Percentiles rank a stretch among this genome's conserved stretches.
These are phyloP conservation scores for Oscheius sp. DNA, from an alignment of 2,888 invertebrate genomes.

Conservation along the genomic window DNA sequence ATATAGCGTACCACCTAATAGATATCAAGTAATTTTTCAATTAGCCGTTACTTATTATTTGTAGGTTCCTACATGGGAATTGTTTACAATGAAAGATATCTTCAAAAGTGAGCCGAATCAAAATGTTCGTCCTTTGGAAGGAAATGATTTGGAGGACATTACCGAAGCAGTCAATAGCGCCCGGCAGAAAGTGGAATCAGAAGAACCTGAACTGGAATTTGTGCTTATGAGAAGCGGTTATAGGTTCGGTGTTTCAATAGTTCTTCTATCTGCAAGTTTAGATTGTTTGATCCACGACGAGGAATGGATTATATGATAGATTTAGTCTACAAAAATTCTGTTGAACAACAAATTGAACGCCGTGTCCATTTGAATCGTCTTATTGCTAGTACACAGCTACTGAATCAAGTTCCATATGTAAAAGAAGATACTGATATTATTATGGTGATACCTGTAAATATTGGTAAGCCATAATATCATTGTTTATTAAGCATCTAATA, in stretches of 20 bases:
- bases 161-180: slow-evolving; percentile 78
- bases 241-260: slow-evolving; percentile 35
- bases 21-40: slow-evolving; percentile 74
- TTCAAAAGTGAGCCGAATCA: slow-evolving; percentile 85
- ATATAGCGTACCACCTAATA: slow-evolving; percentile 80
- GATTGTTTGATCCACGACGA: slow-evolving; percentile 83
- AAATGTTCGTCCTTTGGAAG: slow-evolving; percentile 79
- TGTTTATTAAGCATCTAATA: neutral
- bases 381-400: slow-evolving; percentile 87
- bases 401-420: slow-evolving; percentile 87
- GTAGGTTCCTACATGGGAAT: slow-evolving; percentile 88
- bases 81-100: slow-evolving; percentile 86
- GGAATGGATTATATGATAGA: slow-evolving; percentile 88
- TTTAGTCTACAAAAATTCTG: slow-evolving; percentile 69
- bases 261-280: slow-evolving; percentile 26
- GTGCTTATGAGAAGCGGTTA: slow-evolving; percentile 66
- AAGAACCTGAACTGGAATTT: slow-evolving; percentile 63
- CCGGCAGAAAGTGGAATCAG: slow-evolving; percentile 48
- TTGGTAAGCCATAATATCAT: slow-evolving; percentile 44
- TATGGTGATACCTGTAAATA: slow-evolving; percentile 81
- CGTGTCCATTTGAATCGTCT: slow-evolving; percentile 86
- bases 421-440: slow-evolving; percentile 89
- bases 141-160: slow-evolving; percentile 77
- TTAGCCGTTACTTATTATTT: neutral
- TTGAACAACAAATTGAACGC: slow-evolving; percentile 42